These are phyloP conservation scores for Haemorhous mexicanus DNA, from an alignment of 2,113 vertebrate genomes.

Conservation along the genomic window DNA sequence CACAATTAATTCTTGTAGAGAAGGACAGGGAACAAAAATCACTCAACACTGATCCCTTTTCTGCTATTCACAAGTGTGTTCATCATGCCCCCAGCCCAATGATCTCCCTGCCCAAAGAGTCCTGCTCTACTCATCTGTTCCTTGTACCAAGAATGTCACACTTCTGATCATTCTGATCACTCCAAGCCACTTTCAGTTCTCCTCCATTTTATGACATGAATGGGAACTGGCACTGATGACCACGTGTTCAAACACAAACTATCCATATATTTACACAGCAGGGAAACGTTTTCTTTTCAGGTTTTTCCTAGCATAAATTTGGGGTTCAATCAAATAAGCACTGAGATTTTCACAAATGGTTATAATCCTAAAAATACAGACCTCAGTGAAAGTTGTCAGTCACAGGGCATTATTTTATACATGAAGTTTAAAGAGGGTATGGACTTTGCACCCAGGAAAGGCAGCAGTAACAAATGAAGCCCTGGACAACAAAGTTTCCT, in stretches of 20 bases:
- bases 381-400: not conserved
- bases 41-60: not conserved
- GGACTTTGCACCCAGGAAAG: conserved; percentile 10
- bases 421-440: not conserved
- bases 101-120: not conserved
- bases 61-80: not conserved
- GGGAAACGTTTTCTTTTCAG: not conserved
- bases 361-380: not conserved
- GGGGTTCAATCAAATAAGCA: not conserved
- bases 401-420: not conserved
- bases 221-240: not conserved
- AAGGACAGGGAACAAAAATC: not conserved
- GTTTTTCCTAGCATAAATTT: not conserved
- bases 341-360: not conserved
- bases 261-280: not conserved
- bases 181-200: not conserved
- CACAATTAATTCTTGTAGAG: not conserved
- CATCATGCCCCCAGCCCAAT: accelerated
- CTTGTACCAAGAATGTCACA: not conserved
- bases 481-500: not conserved
- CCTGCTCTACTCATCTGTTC: not conserved
- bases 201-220: not conserved
- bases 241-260: not conserved
- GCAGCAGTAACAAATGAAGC: not conserved
- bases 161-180: not conserved